phyloP scores from a whole-genome alignment of 1,140 invertebrate genomes.

The Pseudobourletiella spinata region DNA sequence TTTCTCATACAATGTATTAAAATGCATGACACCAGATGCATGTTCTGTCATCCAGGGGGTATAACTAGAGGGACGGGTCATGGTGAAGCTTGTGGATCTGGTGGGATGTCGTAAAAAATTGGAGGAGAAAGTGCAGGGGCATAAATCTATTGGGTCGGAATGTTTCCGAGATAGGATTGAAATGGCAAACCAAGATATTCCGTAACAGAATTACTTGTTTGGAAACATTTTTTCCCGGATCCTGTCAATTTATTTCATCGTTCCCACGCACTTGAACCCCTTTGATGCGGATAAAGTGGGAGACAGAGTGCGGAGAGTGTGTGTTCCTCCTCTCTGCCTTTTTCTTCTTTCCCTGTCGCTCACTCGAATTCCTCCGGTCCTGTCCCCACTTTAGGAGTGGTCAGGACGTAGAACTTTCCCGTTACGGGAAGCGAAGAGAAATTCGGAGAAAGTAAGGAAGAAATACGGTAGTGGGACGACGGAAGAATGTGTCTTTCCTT shows the following conservation, averaged over 20 bases:
- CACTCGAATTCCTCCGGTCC: too few species aligned
- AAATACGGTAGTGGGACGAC: neutral
- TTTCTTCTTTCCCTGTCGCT: neutral
- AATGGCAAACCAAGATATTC: conserved; percentile 2
- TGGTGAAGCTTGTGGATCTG: too few species aligned
- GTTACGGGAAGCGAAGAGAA: neutral
- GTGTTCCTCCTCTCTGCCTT: neutral
- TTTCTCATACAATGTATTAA: too few species aligned
- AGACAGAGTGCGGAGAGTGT: neutral
- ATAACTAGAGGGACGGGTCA: too few species aligned
- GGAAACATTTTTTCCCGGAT: neutral
- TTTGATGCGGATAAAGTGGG: neutral
- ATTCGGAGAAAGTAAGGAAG: neutral
- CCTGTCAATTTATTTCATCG: conserved; percentile 1
- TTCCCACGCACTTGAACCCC: too few species aligned
- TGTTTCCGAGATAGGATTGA: neutral
- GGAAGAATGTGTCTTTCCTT: neutral
- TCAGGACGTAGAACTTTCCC: neutral
- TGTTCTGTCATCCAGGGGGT: too few species aligned
- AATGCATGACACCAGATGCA: too few species aligned
- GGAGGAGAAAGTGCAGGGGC: too few species aligned
- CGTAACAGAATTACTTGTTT: conserved; percentile 4
- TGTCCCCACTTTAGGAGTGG: neutral
- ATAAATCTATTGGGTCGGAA: neutral
- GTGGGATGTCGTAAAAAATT: too few species aligned